Conservation (phyloP, 2,797 vertebrate species). For the Melanogrammus aeglefinus region DNA sequence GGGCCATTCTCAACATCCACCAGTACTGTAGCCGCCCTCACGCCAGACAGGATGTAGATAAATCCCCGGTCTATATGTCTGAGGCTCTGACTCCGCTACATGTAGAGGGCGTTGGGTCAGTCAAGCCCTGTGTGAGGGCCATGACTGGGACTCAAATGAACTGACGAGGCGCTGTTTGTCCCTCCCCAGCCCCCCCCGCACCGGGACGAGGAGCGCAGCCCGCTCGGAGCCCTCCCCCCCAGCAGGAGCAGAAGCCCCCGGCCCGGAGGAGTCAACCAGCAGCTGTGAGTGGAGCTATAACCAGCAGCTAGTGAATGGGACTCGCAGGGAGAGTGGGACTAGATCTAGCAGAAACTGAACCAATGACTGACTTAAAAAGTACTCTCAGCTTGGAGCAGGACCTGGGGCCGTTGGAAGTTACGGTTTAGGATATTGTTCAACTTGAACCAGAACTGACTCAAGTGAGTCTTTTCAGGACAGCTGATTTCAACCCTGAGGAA, state of each 20-base stretch:
- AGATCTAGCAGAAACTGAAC: too few species aligned
- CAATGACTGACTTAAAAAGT: too few species aligned
- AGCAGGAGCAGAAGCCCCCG: not conserved
- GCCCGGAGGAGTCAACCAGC: not conserved
- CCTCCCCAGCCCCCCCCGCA: not conserved
- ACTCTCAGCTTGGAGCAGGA: not conserved
- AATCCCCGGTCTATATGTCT: not conserved
- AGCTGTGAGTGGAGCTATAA: not conserved
- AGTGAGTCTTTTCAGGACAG: too few species aligned
- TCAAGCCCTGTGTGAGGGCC: not conserved
- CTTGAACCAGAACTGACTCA: not conserved
- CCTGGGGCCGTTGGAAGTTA: not conserved
- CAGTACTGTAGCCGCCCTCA: slow-evolving; percentile 88
- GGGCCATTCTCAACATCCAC: slow-evolving; percentile 94
- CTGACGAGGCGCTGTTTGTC: not conserved
- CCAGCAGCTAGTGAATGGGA: too few species aligned
- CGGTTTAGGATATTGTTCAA: not conserved
- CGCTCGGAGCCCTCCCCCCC: not conserved
- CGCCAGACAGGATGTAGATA: slow-evolving; percentile 56
- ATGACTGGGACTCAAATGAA: not conserved
- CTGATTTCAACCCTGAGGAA: too few species aligned
- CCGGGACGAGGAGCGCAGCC: not conserved
- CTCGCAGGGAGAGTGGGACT: too few species aligned
- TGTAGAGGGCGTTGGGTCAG: not conserved
- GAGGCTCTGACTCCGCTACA: too few species aligned